Base-by-base conservation (phyloP, 2,888 invertebrate species). In the Acanthococcus lagerstroemiae region DNA sequence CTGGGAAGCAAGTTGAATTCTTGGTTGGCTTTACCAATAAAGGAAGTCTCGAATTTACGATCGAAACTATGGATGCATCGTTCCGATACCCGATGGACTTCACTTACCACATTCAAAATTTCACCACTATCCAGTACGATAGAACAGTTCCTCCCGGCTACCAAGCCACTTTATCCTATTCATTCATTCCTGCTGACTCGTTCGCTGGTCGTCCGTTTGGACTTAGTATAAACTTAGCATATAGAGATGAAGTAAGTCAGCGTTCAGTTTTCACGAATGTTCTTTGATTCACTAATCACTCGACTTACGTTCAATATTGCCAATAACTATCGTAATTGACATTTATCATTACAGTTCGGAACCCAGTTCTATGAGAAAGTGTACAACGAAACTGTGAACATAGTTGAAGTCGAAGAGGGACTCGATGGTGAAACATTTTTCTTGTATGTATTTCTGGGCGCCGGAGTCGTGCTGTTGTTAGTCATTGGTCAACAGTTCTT, bases 51-150 rank as follows among this genome's bases (percentile, higher is more conserved):
- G 93, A 95, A 72, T 95, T 96, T 74, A 78, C 88, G 24, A 84
- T 99, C 22, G 95, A 99, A 75, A 86, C 88, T 5, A 82, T 97
- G 75, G 97, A 97, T 74, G 95, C 96, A 0, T 96, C 97, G 0
- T 96, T 99, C 85, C 87, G 96, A 72, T 99, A 97, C 76, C 96
- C 97, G 7, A 91, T 95, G 88, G 97, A 99, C 78, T 99, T 93
- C 79, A 93, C 88, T 71, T 99, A 93, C 79, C 91, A 90, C 79
- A 95, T 99, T 71, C 96, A 97, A 79, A 99, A 99, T 79, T 99
- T 97, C 80, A 93, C 96, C 0, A 88, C 91, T 0, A 82, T 93
- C 73, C 84, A 86, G 1, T 95, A 90, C 78, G 88, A 91, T 74
- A 85, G 88, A 72, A 82, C 88, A 71, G 92, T 99, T 1, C 88